Evolutionary conservation across 1,140 invertebrate species (phyloP).

Genomic region (Mamestra configurata): DNA sequence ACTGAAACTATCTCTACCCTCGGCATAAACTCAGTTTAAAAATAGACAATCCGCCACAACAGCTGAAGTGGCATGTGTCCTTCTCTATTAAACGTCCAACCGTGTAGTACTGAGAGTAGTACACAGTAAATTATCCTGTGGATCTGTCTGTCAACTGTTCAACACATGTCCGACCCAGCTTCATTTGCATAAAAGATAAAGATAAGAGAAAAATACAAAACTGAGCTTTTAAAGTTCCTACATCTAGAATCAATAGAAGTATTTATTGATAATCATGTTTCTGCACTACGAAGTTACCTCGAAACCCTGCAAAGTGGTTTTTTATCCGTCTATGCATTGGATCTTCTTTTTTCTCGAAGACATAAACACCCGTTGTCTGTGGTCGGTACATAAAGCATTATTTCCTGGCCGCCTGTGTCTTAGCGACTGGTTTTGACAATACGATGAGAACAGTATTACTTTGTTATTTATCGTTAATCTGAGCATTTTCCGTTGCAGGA

Average conservation of each 20-base stretch:
- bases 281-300: too few species aligned
- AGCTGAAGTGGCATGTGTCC: neutral
- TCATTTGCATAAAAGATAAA: too few species aligned
- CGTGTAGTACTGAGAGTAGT: neutral
- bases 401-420: neutral
- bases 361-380: neutral
- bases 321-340: neutral
- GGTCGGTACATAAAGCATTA: slow-evolving; percentile 25
- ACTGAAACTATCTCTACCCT: too few species aligned
- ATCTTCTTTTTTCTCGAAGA: slow-evolving; percentile 19
- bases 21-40: too few species aligned
- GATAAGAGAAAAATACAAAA: too few species aligned
- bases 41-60: neutral
- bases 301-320: neutral
- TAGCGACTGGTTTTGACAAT: slow-evolving; percentile 29
- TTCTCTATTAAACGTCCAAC: neutral
- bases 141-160: neutral
- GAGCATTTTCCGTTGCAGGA: neutral
- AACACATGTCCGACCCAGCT: neutral
- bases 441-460: slow-evolving; percentile 1
- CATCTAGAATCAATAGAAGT: too few species aligned
- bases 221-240: too few species aligned
- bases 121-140: too few species aligned
- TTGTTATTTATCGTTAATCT: neutral
- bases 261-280: neutral